A percentile compares a stretch with the other conserved stretches of the same genome.
These are phyloP conservation scores for Heterotis niloticus DNA, from an alignment of 2,113 vertebrate species.

Conservation along the genomic window DNA sequence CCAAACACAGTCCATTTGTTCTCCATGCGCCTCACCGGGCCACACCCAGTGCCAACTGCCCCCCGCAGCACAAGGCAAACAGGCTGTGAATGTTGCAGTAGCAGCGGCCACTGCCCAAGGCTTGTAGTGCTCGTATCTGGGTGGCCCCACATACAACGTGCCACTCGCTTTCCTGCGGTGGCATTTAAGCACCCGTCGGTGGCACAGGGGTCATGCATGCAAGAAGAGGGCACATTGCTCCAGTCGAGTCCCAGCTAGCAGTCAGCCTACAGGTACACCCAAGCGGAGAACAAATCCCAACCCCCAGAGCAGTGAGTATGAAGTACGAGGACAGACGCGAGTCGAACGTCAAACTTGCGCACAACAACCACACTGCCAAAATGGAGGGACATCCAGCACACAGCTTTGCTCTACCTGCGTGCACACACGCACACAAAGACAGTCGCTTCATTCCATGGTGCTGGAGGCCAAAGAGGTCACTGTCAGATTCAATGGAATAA, in stretches of 20 bases:
- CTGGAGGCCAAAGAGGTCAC: too few species aligned
- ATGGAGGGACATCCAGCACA: background rate
- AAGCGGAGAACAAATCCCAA: background rate
- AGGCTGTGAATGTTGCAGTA: too few species aligned
- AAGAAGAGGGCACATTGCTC: background rate
- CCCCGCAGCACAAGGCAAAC: background rate
- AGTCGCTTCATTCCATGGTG: background rate
- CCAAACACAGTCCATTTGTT: background rate
- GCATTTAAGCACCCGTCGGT: background rate
- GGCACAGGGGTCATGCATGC: background rate
- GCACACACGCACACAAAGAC: background rate
- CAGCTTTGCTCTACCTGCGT: background rate
- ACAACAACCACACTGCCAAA: background rate
- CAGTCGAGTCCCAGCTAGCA: background rate
- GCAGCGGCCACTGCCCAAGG: background rate
- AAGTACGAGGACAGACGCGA: background rate
- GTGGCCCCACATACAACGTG: too few species aligned
- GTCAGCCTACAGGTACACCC: background rate
- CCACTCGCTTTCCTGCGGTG: background rate
- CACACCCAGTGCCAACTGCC: background rate
- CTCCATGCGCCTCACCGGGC: too few species aligned
- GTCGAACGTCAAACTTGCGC: background rate
- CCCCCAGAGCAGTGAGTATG: background rate
- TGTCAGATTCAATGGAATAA: too few species aligned
- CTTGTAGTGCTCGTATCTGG: too few species aligned